Evolutionary conservation across 2,888 invertebrate species (phyloP), one percentile per base, ranked within the genome.

Genomic region (Scaptomyza tumidula): DNA sequence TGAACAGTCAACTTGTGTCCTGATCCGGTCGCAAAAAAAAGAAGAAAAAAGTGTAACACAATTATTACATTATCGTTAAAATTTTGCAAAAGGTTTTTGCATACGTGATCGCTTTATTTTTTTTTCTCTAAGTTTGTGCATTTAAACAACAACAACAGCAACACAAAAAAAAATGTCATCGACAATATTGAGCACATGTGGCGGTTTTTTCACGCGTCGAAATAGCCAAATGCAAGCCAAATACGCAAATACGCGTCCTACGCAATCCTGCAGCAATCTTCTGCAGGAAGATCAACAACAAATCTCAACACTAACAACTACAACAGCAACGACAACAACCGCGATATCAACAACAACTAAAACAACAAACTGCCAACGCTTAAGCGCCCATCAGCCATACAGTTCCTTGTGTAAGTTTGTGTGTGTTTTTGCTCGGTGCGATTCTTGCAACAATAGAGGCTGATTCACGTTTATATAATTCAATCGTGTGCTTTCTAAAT

Each of bases 1-100:
- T 53, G 79, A 72, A 68, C 69, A 58, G 77, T 78, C 63, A 58
- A 78, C 75, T 75, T 72, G 78, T 76, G 37, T 39, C 14, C 9
- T 41, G 19, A 33, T n/a, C 14, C 48, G 41, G 6, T 50, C 58
- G 24, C 37, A 5, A 19, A 44, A n/a, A n/a, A n/a, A n/a, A n/a
- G n/a, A n/a, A n/a, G n/a, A 19, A 2, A 16, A 16, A 37, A 39
- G 39, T 39, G 39, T 39, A 7, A 39, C 10, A 7, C 3, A 39
- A 39, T 1, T 2, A 24, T 24, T 4, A 5, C 24, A 24, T 24
- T 24, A 0, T n/a, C 13, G 35, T 19, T 19, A 19, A 19, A 16
- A 9, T 0, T n/a, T 11, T 39, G 39, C 33, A 48, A 10, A 7
- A 10, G 4, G 5, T 5, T 10, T 49, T 49, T n/a, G 6, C 19